Conservation (phyloP, 2,888 invertebrate species). For the Cantharis nigra region DNA sequence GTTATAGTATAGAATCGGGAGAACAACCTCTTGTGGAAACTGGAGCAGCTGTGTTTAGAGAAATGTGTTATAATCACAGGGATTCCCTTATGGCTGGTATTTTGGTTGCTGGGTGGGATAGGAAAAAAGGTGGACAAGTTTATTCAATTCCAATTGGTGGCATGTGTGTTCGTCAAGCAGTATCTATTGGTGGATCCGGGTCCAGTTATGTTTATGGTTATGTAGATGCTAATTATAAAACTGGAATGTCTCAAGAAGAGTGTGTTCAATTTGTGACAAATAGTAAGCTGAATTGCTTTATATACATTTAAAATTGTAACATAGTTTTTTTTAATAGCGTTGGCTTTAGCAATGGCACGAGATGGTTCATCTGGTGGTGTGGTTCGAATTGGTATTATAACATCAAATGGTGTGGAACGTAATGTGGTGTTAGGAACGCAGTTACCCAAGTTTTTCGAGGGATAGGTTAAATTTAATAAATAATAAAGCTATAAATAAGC, state of each 20-base stretch:
- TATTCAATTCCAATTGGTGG: slow-evolving; percentile 75
- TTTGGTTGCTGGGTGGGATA: slow-evolving; percentile 97
- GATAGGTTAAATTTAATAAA: slow-evolving; percentile 49
- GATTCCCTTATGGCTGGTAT: slow-evolving; percentile 93
- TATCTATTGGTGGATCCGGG: slow-evolving; percentile 93
- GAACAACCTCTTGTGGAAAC: slow-evolving; percentile 85
- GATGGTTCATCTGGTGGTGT: slow-evolving; percentile 97
- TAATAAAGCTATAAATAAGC: no score
- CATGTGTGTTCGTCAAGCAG: slow-evolving; percentile 86
- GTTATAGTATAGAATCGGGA: slow-evolving; percentile 74
- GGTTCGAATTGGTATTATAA: slow-evolving; percentile 85
- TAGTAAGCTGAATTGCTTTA: slow-evolving; percentile 60
- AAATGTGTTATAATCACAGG: slow-evolving; percentile 94
- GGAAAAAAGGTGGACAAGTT: slow-evolving; percentile 81
- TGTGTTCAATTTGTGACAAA: slow-evolving; percentile 86
- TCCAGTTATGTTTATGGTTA: slow-evolving; percentile 95
- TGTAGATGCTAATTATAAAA: slow-evolving; percentile 89
- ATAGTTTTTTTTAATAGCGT: slow-evolving; percentile 62
- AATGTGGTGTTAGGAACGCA: slow-evolving; percentile 70
- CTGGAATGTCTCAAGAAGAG: slow-evolving; percentile 84
- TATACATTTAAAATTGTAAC: neutral
- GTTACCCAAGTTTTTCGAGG: slow-evolving; percentile 75
- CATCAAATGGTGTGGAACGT: slow-evolving; percentile 82
- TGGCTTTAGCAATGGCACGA: slow-evolving; percentile 87
- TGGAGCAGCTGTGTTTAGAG: slow-evolving; percentile 90